These are phyloP conservation scores for Podarcis lilfordi DNA, from an alignment of 2,797 vertebrate genomes.

Conservation along the genomic window DNA sequence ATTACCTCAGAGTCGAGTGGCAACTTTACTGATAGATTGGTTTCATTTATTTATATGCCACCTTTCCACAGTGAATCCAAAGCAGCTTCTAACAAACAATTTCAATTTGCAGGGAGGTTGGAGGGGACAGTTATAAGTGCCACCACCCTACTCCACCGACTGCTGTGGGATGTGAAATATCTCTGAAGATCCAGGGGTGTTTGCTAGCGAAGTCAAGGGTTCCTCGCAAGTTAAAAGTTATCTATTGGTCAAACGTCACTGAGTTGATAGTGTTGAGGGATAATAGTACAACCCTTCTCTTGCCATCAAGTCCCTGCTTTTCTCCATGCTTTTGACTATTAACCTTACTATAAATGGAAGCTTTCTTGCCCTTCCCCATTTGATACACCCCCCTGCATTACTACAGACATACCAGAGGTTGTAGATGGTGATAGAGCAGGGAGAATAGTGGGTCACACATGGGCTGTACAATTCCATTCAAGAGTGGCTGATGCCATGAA, in stretches of 20 bases:
- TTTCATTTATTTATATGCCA: no score
- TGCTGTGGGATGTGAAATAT: no score
- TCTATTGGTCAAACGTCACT: background rate
- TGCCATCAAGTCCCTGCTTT: background rate
- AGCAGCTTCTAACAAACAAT: no score
- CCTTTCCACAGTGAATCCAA: no score
- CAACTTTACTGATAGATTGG: background rate
- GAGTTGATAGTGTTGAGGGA: background rate
- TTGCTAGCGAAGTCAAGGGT: no score
- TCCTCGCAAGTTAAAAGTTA: background rate
- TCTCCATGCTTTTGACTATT: background rate
- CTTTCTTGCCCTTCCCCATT: background rate
- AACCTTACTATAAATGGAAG: background rate
- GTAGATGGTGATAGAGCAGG: background rate
- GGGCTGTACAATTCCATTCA: background rate
- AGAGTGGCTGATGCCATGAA: no score
- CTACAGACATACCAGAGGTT: background rate
- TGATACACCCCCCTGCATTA: background rate
- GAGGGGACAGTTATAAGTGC: background rate
- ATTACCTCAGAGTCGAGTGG: background rate
- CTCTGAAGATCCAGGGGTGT: no score
- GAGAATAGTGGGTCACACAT: background rate
- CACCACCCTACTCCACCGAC: no score
- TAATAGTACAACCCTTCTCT: background rate
- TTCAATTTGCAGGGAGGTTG: background rate